Evolutionary conservation across 2,113 vertebrate species (phyloP).

Genomic region (Camelus dromedarius): DNA sequence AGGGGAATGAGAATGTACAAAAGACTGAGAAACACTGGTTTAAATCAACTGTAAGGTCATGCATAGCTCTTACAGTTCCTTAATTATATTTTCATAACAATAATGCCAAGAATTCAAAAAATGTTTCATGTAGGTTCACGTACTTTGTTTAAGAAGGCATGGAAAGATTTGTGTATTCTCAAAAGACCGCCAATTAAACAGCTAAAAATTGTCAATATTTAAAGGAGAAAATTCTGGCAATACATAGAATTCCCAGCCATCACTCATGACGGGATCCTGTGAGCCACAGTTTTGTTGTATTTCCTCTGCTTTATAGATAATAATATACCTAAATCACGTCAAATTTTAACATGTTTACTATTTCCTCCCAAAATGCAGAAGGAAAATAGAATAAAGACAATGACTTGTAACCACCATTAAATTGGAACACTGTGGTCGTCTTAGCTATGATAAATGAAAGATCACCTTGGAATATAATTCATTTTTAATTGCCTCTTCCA

Average conservation of each 20-base stretch:
- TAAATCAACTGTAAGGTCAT: neutral
- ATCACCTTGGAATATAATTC: slow-evolving; percentile 72
- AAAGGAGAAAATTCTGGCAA: neutral
- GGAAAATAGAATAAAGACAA: neutral
- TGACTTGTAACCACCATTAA: neutral
- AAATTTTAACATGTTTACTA: neutral
- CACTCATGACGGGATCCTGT: neutral
- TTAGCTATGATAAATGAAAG: slow-evolving; percentile 71
- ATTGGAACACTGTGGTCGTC: neutral
- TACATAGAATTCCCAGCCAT: neutral
- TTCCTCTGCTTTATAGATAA: neutral
- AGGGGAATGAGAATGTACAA: neutral
- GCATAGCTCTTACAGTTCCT: neutral
- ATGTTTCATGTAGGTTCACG: neutral
- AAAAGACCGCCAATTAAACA: neutral
- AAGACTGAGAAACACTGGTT: neutral
- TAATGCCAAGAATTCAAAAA: neutral
- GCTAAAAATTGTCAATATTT: slow-evolving; percentile 33
- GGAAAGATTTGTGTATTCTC: neutral
- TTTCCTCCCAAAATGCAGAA: neutral
- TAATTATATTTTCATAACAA: neutral
- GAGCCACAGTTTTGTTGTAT: neutral
- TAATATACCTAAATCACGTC: neutral
- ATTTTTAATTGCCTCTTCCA: slow-evolving; percentile 78
- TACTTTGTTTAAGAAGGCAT: neutral